Percentiles rank a stretch among this genome's conserved stretches.
These are phyloP conservation scores for Drosophila pectinifera DNA, from an alignment of 1,140 invertebrate species.

Conservation along the genomic window DNA sequence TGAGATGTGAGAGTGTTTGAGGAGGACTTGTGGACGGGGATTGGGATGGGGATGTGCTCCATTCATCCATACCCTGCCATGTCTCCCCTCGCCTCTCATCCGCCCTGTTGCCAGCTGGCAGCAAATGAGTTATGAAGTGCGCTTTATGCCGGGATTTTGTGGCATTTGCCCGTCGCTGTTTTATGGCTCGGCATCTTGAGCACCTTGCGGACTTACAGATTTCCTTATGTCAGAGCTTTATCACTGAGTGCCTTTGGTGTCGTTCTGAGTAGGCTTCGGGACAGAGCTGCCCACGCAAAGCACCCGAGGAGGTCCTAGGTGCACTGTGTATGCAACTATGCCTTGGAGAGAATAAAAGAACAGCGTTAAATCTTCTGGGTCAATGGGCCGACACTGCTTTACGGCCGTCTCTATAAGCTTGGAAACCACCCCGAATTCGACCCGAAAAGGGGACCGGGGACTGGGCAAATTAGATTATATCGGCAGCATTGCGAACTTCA, in stretches of 20 bases:
- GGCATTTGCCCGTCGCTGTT: slow-evolving; percentile 61
- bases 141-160: slow-evolving; percentile 65
- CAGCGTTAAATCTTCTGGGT: slow-evolving; percentile 52
- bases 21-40: neutral
- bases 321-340: neutral
- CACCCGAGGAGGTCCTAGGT: too few relatives aligned
- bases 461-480: slow-evolving; percentile 76
- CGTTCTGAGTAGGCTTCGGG: slow-evolving; percentile 3
- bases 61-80: neutral
- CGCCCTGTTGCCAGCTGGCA: slow-evolving; percentile 9
- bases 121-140: slow-evolving; percentile 78
- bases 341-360: neutral
- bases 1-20: neutral
- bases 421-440: slow-evolving; percentile 40
- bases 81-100: neutral
- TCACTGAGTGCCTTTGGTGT: slow-evolving; percentile 9
- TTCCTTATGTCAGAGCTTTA: slow-evolving; percentile 21
- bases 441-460: neutral
- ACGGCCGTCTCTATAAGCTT: neutral
- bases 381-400: slow-evolving; percentile 54
- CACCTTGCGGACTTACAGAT: slow-evolving; percentile 32
- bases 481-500: slow-evolving; percentile 70
- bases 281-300: neutral
- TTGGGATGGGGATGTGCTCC: neutral
- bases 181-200: slow-evolving; percentile 53